phyloP scores from a whole-genome alignment of 2,113 vertebrate species.

The Chionis minor region DNA sequence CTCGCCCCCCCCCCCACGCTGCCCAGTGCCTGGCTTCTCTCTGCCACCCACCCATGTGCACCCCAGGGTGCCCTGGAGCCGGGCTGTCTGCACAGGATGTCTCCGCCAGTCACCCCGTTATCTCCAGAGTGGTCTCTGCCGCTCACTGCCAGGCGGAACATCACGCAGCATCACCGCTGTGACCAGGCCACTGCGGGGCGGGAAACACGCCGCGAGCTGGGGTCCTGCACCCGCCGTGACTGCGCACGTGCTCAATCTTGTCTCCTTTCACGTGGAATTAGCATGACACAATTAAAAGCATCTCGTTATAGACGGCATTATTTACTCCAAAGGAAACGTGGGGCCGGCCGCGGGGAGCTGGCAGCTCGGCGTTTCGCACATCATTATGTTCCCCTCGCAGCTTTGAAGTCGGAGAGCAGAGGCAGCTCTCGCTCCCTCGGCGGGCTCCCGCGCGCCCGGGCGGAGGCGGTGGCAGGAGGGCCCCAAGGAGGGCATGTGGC shows the following conservation, averaged over 20 bases:
- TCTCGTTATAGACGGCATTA: conserved; percentile 28
- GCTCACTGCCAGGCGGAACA: neutral
- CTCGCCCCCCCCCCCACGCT: fast-evolving
- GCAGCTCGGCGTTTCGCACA: conserved; percentile 45
- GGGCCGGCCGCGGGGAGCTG: conserved; percentile 28
- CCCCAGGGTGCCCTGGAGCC: neutral
- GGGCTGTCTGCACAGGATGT: neutral
- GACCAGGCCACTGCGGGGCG: neutral
- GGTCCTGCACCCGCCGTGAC: neutral
- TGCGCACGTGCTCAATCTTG: conserved; percentile 32
- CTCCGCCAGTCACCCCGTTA: fast-evolving
- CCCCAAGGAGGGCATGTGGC: neutral
- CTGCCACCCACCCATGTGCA: fast-evolving
- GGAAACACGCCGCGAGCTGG: neutral
- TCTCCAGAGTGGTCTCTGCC: neutral
- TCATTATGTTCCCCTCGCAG: conserved; percentile 36
- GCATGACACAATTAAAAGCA: conserved; percentile 33
- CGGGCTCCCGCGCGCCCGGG: neutral
- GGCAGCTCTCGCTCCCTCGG: neutral
- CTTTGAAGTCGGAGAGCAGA: conserved; percentile 34
- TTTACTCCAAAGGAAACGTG: conserved; percentile 41
- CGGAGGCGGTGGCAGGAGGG: neutral
- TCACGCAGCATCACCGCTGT: neutral
- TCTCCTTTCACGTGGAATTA: conserved; percentile 45
- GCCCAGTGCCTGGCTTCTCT: neutral